These are phyloP conservation scores for Galago senegalensis DNA, from an alignment of 2,797 vertebrate species.

Conservation along the genomic window DNA sequence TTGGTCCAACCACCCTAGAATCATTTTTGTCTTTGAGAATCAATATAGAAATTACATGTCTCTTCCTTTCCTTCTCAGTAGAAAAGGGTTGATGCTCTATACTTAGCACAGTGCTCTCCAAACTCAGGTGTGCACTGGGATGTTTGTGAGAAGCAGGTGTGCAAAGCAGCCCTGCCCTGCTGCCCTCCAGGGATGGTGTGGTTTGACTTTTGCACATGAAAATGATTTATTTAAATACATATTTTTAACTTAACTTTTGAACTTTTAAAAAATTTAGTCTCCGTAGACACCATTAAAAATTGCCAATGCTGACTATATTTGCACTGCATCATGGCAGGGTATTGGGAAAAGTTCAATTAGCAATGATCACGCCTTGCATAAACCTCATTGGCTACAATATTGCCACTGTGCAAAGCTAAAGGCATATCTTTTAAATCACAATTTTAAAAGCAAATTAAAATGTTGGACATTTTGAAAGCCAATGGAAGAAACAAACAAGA, in stretches of 20 bases:
- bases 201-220: not conserved
- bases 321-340: no score
- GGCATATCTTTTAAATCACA: not conserved
- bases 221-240: not conserved
- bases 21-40: conserved; percentile 36
- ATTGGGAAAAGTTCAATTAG: no score
- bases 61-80: not conserved
- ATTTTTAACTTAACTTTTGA: not conserved
- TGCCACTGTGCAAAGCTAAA: no score
- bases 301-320: no score
- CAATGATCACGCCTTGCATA: no score
- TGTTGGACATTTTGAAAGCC: not conserved
- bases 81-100: not conserved
- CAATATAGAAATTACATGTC: not conserved
- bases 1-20: not conserved
- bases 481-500: not conserved
- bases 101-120: not conserved
- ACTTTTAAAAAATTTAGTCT: not conserved
- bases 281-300: no score
- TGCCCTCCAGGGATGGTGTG: not conserved
- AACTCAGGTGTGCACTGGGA: not conserved
- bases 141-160: not conserved
- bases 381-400: no score
- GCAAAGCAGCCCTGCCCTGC: not conserved
- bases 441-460: not conserved